Evolutionary conservation across 2,113 vertebrate genomes (phyloP).

Genomic region (Semnornis frantzii): DNA sequence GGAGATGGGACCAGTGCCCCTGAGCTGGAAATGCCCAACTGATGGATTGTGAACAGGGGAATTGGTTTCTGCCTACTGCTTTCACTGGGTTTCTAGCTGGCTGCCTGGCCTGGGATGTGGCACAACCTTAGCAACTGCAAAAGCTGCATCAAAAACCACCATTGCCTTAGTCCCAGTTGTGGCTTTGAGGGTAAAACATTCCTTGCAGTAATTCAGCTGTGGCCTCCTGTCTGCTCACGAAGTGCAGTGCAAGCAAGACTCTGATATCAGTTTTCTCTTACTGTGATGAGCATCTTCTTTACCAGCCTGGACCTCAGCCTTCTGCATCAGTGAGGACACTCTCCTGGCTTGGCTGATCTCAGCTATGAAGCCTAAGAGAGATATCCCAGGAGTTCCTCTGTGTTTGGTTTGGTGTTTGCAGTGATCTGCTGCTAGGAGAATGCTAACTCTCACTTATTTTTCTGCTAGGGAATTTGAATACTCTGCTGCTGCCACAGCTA

Average conservation of each 20-base stretch:
- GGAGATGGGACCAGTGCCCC: background rate
- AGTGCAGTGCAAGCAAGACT: background rate
- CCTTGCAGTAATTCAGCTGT: background rate
- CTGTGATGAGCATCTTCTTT: background rate
- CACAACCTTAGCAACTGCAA: background rate
- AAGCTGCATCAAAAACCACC: background rate
- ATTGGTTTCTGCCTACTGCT: background rate
- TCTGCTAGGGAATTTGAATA: constrained; percentile 29
- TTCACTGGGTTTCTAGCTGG: background rate
- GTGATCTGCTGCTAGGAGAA: background rate
- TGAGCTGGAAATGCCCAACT: background rate
- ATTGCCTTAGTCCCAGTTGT: background rate
- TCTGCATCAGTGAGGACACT: background rate
- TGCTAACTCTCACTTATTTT: background rate
- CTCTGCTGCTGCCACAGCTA: background rate
- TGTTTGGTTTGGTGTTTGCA: constrained; percentile 34
- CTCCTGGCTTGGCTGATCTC: background rate
- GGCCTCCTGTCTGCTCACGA: background rate
- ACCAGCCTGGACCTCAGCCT: background rate
- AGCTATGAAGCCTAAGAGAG: background rate
- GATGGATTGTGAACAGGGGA: constrained; percentile 1
- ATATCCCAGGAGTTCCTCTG: background rate
- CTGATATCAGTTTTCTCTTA: background rate
- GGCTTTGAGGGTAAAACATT: background rate
- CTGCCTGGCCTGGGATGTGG: background rate